Percentiles rank a stretch among this genome's conserved stretches.
Evolutionary conservation across 2,888 invertebrate genomes (phyloP).

Genomic region (Alloscopus bannaensis): DNA sequence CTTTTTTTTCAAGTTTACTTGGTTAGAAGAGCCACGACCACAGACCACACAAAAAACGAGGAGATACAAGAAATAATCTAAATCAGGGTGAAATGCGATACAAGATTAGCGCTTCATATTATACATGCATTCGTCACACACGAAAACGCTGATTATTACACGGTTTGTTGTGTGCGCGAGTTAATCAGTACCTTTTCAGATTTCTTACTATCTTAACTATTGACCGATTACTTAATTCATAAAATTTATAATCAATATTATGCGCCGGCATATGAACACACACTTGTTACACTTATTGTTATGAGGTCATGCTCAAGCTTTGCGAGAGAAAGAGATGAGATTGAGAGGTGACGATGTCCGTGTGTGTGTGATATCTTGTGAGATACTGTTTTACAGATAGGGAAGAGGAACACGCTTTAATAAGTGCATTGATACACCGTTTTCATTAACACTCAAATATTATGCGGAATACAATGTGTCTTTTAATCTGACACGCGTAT

Average conservation of each 20-base stretch:
- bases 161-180: neutral
- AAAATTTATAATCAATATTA: slow-evolving; percentile 45
- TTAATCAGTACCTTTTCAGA: slow-evolving; percentile 45
- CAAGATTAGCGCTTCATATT: too few species aligned
- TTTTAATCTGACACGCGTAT: slow-evolving; percentile 37
- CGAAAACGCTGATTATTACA: too few species aligned
- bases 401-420: slow-evolving; percentile 7
- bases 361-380: slow-evolving; percentile 36
- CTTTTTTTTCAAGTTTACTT: slow-evolving; percentile 2
- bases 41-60: slow-evolving; percentile 23
- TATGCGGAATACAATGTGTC: slow-evolving; percentile 11
- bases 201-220: slow-evolving; percentile 59
- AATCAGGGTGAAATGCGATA: slow-evolving; percentile 41
- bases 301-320: neutral
- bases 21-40: slow-evolving; percentile 3
- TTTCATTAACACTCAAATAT: slow-evolving; percentile 22
- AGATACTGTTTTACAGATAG: slow-evolving; percentile 31
- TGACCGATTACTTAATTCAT: slow-evolving; percentile 56
- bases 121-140: too few species aligned
- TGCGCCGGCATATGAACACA: slow-evolving; percentile 20
- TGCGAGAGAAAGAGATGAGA: neutral
- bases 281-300: neutral
- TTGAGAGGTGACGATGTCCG: slow-evolving; percentile 9
- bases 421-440: slow-evolving; percentile 10
- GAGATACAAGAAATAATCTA: slow-evolving; percentile 31